Conservation (phyloP, 2,888 invertebrate genomes). For the Pristionchus japonicus region DNA sequence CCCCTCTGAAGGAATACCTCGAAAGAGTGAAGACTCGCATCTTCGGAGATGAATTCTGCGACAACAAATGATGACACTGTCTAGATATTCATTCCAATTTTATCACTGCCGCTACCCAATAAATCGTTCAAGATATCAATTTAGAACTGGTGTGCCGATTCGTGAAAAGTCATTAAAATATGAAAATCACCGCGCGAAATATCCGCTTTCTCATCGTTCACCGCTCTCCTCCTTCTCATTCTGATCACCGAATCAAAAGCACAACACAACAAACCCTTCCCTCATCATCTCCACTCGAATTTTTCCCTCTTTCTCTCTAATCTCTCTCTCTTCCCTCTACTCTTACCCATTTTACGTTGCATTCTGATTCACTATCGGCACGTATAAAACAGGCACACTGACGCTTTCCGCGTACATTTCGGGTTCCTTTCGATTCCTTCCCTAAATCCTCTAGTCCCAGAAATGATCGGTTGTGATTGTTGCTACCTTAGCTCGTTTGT, state of each 20-base stretch:
- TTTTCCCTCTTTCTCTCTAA: background rate
- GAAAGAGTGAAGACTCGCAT: background rate
- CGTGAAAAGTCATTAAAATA: background rate
- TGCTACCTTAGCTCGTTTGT: background rate
- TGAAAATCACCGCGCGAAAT: too few species aligned
- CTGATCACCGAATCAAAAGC: background rate
- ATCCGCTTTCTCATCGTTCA: background rate
- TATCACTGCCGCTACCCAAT: too few species aligned
- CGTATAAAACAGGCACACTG: too few species aligned
- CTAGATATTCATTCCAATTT: too few species aligned
- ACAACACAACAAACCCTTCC: background rate
- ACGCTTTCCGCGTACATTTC: too few species aligned
- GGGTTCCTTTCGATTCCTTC: too few species aligned
- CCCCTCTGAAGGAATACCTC: background rate
- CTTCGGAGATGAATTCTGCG: constrained; percentile 27
- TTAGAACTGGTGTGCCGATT: background rate
- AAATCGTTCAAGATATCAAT: background rate
- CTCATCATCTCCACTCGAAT: background rate
- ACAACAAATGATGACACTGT: background rate
- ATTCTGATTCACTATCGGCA: too few species aligned
- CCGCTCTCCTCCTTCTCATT: background rate
- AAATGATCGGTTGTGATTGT: background rate
- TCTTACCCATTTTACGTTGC: too few species aligned
- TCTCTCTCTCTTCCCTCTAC: too few species aligned
- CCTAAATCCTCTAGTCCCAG: too few species aligned